Evolutionary conservation across 1,140 invertebrate species (phyloP).

Genomic region (Nylanderia fulva): DNA sequence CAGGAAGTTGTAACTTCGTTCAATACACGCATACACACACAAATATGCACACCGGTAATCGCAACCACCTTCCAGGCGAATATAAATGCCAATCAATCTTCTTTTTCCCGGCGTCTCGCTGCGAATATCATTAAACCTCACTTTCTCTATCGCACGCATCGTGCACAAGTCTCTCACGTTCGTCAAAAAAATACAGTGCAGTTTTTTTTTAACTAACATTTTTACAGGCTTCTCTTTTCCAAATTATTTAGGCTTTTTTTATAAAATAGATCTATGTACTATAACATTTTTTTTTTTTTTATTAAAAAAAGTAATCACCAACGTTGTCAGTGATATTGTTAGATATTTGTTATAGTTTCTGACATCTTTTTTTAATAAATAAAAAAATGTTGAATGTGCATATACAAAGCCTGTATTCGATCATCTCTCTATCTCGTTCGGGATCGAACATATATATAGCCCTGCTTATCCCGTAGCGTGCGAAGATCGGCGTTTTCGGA

Average conservation of each 20-base stretch:
- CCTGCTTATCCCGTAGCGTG: conserved; percentile 64
- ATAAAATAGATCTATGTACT: no score
- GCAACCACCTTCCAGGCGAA: conserved; percentile 2
- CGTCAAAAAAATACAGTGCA: not conserved
- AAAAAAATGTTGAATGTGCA: not conserved
- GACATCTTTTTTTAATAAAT: no score
- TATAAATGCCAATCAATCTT: conserved; percentile 37
- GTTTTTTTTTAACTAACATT: not conserved
- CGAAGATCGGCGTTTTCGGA: conserved; percentile 74
- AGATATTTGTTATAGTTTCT: no score
- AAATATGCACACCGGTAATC: not conserved
- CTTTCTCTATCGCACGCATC: not conserved
- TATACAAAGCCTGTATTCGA: not conserved
- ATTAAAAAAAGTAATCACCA: not conserved
- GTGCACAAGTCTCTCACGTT: not conserved
- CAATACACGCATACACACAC: conserved; percentile 39
- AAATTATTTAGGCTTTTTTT: no score
- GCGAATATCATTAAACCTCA: conserved; percentile 4
- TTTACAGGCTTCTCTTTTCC: no score
- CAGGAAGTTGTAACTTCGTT: conserved; percentile 48
- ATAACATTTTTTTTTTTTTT: no score
- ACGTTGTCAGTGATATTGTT: not conserved
- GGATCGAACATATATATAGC: conserved; percentile 24
- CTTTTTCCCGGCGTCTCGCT: not conserved
- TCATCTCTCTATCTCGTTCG: not conserved